A percentile compares a stretch with the other conserved stretches of the same genome.
Conservation (phyloP, 1,140 invertebrate genomes). For the Parapsyche elsis region DNA sequence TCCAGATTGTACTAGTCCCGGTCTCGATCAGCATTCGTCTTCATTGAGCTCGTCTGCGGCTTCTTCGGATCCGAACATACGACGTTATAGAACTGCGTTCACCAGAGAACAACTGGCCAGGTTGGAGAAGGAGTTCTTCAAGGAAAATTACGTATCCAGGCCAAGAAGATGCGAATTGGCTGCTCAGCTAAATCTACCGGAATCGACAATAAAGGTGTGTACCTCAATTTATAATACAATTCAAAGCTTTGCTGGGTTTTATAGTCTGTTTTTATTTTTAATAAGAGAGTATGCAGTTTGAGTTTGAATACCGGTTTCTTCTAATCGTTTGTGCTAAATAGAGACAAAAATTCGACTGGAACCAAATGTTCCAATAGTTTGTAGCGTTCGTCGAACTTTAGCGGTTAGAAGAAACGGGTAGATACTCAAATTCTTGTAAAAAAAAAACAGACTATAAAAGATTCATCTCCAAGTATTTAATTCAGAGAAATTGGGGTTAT, state of each 20-base stretch:
- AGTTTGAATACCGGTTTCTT: too few species aligned
- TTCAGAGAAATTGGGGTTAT: too few species aligned
- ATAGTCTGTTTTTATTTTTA: too few species aligned
- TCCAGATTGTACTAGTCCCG: constrained; percentile 64
- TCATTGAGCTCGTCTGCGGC: constrained; percentile 59
- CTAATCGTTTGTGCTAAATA: too few species aligned
- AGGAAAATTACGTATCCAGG: constrained; percentile 97
- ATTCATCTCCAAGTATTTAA: too few species aligned
- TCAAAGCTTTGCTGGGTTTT: neutral
- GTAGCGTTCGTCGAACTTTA: too few species aligned
- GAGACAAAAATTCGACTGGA: too few species aligned
- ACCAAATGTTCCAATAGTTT: too few species aligned
- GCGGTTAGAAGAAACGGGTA: too few species aligned
- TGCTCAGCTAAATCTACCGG: constrained; percentile 90
- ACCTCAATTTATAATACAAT: neutral
- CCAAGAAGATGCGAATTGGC: constrained; percentile 96
- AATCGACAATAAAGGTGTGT: constrained; percentile 97
- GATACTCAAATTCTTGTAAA: too few species aligned
- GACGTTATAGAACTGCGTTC: constrained; percentile 97
- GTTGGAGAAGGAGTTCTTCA: constrained; percentile 97
- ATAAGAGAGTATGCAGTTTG: too few species aligned
- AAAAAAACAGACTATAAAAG: too few species aligned
- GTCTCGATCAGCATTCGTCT: constrained; percentile 58
- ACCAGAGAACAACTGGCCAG: constrained; percentile 93
- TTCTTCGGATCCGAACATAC: constrained; percentile 66